phyloP scores from a whole-genome alignment of 2,888 invertebrate species.

The Corbicula japonica region DNA sequence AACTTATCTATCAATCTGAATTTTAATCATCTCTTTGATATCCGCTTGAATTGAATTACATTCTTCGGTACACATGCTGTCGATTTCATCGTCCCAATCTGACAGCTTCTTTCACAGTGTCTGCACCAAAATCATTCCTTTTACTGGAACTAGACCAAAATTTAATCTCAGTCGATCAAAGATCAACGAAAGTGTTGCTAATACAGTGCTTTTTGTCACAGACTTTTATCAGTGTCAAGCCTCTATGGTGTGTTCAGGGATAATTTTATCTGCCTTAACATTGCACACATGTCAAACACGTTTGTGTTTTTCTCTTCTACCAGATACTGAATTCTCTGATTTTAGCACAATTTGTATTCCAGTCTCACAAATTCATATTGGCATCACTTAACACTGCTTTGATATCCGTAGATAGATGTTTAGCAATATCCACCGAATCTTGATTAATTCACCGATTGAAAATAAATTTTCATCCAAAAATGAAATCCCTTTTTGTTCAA shows the following conservation, averaged over 20 bases:
- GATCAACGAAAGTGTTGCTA: conserved; percentile 17
- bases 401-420: conserved; percentile 9
- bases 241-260: background rate
- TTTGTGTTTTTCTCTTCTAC: background rate
- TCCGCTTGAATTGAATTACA: conserved; percentile 3
- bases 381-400: conserved; percentile 40
- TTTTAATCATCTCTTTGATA: background rate
- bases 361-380: conserved; percentile 39
- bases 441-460: no score
- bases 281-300: conserved; percentile 33
- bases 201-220: conserved; percentile 19
- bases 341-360: no score
- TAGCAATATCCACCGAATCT: no score
- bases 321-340: background rate
- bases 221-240: background rate
- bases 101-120: conserved; percentile 22
- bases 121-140: no score
- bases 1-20: background rate
- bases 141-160: conserved; percentile 21
- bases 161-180: conserved; percentile 37
- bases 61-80: background rate
- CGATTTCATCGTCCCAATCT: conserved; percentile 32
- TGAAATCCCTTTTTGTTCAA: no score
- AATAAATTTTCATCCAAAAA: no score
- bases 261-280: conserved; percentile 5